Evolutionary conservation across 2,888 invertebrate genomes (phyloP).

Genomic region (Eupithecia exiguata): DNA sequence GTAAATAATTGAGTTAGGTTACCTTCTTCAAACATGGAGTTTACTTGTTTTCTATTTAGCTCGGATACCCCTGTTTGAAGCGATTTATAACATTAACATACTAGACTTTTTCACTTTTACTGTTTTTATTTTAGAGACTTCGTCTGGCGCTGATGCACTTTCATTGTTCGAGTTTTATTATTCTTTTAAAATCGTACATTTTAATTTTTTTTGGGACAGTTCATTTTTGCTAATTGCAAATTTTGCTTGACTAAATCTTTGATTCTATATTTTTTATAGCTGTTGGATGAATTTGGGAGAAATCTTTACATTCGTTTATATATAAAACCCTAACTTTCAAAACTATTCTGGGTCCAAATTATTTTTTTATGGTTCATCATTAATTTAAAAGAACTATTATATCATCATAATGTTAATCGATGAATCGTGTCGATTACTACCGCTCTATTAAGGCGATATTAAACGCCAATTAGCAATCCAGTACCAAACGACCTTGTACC

Average conservation of each 20-base stretch:
- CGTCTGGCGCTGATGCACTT: constrained; percentile 31
- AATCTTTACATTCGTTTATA: not conserved
- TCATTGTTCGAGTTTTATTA: constrained; percentile 28
- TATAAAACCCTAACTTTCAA: not conserved
- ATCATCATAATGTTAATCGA: not conserved
- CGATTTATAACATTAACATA: constrained; percentile 44
- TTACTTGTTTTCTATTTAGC: constrained; percentile 21
- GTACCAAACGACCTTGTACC: constrained; percentile 63
- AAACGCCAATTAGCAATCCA: constrained; percentile 48
- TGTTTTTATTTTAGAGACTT: constrained; percentile 30
- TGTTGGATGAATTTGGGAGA: not conserved
- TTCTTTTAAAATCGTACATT: not conserved
- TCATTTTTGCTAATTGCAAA: not conserved
- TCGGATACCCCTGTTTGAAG: constrained; percentile 30
- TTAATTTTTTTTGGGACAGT: not conserved
- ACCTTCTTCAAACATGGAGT: constrained; percentile 29
- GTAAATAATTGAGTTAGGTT: constrained; percentile 20
- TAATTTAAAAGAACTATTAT: not conserved
- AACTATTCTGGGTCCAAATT: not conserved
- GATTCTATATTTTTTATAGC: not conserved
- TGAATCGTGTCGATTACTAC: constrained; percentile 21
- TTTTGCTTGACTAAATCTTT: not conserved
- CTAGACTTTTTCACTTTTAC: constrained; percentile 41
- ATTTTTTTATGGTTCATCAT: not conserved
- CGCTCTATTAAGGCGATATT: constrained; percentile 32